Evolutionary conservation across 2,113 vertebrate species (phyloP).

Genomic region (Thalassoma bifasciatum): DNA sequence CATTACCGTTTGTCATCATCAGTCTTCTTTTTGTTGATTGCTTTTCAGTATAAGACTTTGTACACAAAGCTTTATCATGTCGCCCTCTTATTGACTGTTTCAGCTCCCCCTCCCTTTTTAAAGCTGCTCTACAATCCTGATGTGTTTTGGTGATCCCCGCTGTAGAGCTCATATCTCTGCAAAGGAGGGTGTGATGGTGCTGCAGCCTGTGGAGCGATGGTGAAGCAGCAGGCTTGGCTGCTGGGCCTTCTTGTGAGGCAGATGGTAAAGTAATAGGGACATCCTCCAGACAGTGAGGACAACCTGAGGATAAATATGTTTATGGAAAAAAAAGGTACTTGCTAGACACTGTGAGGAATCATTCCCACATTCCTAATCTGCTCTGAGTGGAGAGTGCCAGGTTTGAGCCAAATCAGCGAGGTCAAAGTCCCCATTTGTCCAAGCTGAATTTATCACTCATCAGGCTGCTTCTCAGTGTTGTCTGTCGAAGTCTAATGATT

Average conservation of each 20-base stretch:
- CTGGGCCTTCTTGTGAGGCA: conserved; percentile 53
- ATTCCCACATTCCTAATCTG: conserved; percentile 39
- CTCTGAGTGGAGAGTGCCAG: conserved; percentile 29
- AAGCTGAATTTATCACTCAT: conserved; percentile 27
- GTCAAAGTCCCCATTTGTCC: conserved; percentile 19
- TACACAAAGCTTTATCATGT: too few relatives aligned
- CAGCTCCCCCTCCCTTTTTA: too few relatives aligned
- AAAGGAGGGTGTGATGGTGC: conserved; percentile 21
- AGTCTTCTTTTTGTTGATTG: too few relatives aligned
- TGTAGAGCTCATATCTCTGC: conserved; percentile 15
- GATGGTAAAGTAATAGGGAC: conserved; percentile 72
- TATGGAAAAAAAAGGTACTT: conserved; percentile 50
- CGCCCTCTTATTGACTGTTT: too few relatives aligned
- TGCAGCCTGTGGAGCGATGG: conserved; percentile 29
- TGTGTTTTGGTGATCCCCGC: conserved; percentile 1
- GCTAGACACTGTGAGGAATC: conserved; percentile 41
- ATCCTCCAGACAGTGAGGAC: conserved; percentile 54
- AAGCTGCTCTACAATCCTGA: not conserved
- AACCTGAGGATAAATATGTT: conserved; percentile 67
- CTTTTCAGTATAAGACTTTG: too few relatives aligned
- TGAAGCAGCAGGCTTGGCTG: conserved; percentile 35
- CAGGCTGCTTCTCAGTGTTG: conserved; percentile 10
- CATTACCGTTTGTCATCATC: too few relatives aligned
- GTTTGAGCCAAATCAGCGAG: conserved; percentile 4
- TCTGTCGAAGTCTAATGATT: conserved; percentile 3